Conservation (phyloP, 2,113 vertebrate species). For the Origma solitaria region DNA sequence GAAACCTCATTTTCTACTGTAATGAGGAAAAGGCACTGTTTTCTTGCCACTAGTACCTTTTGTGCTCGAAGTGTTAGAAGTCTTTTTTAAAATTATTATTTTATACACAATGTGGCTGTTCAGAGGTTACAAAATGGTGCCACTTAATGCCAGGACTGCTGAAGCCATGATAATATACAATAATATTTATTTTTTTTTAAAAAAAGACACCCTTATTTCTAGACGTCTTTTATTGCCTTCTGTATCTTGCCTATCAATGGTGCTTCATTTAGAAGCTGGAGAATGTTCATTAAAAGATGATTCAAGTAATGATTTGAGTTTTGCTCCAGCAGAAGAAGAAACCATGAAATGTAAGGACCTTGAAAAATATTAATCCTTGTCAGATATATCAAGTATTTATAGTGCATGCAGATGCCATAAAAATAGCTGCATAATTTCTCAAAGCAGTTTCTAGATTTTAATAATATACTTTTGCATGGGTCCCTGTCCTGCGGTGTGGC, state of each 20-base stretch:
- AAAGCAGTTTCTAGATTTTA: neutral
- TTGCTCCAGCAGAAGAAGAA: neutral
- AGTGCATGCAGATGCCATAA: neutral
- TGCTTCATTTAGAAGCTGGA: neutral
- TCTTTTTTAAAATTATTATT: neutral
- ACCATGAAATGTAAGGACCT: neutral
- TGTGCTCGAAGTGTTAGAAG: constrained; percentile 1
- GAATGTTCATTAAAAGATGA: neutral
- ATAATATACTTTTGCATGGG: neutral
- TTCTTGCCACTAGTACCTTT: constrained; percentile 1
- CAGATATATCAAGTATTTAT: neutral
- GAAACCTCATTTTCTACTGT: constrained; percentile 24
- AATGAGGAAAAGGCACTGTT: neutral
- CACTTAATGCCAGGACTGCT: neutral
- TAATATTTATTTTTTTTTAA: neutral
- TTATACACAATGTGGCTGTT: neutral
- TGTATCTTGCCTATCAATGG: neutral
- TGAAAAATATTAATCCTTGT: neutral
- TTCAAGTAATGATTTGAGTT: neutral
- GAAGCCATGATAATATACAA: neutral
- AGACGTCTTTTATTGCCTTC: neutral
- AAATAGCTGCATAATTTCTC: neutral
- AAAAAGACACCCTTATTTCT: neutral
- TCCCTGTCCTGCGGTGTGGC: neutral
- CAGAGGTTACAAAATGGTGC: neutral